phyloP scores from a whole-genome alignment of 2,797 vertebrate genomes.

The Protonibea diacanthus region DNA sequence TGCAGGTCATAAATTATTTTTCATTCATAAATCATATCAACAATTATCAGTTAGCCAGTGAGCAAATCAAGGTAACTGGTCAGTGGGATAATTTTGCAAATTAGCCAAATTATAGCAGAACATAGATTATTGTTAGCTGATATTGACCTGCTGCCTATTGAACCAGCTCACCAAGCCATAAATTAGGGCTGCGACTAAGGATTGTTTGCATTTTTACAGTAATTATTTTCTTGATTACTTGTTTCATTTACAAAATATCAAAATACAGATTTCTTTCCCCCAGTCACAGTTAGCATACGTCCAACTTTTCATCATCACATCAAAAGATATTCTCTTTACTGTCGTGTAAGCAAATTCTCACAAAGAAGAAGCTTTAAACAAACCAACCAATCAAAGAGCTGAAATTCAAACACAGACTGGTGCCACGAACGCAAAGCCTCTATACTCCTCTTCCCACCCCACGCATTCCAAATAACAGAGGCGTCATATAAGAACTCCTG shows the following conservation, averaged over 20 bases:
- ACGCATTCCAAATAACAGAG: conserved; percentile 67
- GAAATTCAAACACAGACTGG: neutral
- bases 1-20: neutral
- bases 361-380: neutral
- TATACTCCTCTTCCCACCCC: conserved; percentile 55
- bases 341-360: neutral
- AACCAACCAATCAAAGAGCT: neutral
- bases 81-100: neutral
- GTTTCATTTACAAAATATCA: neutral
- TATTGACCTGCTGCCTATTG: neutral
- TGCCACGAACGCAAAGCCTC: conserved; percentile 51
- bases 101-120: neutral
- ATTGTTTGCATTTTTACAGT: too few relatives aligned
- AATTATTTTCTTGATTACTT: neutral
- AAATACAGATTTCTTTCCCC: neutral
- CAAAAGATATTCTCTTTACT: neutral
- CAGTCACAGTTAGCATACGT: neutral
- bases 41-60: neutral
- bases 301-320: neutral
- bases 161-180: neutral
- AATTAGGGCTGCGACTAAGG: neutral
- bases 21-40: neutral
- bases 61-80: too few relatives aligned
- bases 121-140: neutral
- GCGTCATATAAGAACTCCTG: conserved; percentile 73